These are phyloP conservation scores for Acropternis orthonyx DNA, from an alignment of 2,797 vertebrate genomes.

Conservation along the genomic window DNA sequence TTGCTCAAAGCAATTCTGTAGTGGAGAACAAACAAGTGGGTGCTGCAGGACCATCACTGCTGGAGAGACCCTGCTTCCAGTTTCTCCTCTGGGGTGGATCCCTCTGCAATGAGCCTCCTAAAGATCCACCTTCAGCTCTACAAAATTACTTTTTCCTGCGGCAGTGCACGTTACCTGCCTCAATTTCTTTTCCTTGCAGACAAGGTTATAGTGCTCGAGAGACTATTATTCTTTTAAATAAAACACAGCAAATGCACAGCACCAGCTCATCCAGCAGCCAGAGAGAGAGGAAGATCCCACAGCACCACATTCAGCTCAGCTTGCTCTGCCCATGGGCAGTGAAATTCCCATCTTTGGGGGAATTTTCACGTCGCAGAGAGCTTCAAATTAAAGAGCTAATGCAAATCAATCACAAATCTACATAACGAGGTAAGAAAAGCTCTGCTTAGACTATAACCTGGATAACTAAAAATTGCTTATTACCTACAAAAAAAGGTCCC, in stretches of 20 bases:
- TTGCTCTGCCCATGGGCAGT: not conserved
- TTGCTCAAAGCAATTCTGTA: not conserved
- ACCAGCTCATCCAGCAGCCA: slow-evolving; percentile 1
- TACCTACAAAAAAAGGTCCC: not conserved
- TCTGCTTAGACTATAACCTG: fast-evolving
- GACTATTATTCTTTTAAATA: slow-evolving; percentile 44
- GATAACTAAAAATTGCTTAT: not conserved
- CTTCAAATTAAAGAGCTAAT: not conserved
- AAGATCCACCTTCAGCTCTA: not conserved
- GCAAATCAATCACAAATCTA: not conserved
- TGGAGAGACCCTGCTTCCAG: not conserved
- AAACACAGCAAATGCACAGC: not conserved
- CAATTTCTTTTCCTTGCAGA: not conserved
- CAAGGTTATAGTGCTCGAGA: not conserved
- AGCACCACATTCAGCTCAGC: not conserved
- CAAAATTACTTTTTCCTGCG: not conserved
- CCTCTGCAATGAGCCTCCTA: not conserved
- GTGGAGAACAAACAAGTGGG: not conserved
- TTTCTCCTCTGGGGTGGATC: not conserved
- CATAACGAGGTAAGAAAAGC: not conserved
- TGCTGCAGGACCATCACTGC: not conserved
- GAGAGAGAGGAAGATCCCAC: not conserved
- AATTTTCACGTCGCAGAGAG: not conserved
- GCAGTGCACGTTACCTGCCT: not conserved
- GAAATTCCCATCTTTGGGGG: not conserved